Evolutionary conservation across 2,888 invertebrate genomes (phyloP).

Genomic region (Mythimna lalbum): DNA sequence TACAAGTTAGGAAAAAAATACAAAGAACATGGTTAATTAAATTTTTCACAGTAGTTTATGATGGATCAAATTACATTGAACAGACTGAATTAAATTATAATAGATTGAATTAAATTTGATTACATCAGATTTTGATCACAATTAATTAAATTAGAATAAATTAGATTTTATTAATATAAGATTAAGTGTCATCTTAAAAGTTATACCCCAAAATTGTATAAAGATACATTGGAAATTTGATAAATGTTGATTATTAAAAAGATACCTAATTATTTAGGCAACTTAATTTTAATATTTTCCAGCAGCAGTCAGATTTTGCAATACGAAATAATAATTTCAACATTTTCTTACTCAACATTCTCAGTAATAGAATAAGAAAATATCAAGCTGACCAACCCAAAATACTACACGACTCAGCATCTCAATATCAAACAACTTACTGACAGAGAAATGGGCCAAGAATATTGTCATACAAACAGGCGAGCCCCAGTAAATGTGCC

Average conservation of each 20-base stretch:
- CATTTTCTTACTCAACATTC: conserved; percentile 10
- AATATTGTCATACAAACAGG: conserved; percentile 48
- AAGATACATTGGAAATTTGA: not conserved
- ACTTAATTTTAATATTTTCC: not conserved
- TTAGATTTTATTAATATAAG: too few species aligned
- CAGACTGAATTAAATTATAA: too few species aligned
- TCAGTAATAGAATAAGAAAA: conserved; percentile 14
- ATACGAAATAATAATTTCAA: not conserved
- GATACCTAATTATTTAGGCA: not conserved
- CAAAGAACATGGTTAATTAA: too few species aligned
- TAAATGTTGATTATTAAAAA: not conserved
- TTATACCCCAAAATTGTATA: not conserved
- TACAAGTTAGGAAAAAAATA: too few species aligned
- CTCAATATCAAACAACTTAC: conserved; percentile 39
- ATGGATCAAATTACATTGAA: too few species aligned
- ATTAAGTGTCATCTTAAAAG: not conserved
- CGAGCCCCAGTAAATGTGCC: conserved; percentile 40
- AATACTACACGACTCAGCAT: conserved; percentile 30
- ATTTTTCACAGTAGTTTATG: too few species aligned
- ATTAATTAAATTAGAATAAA: too few species aligned
- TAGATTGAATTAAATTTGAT: too few species aligned
- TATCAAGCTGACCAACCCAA: conserved; percentile 7
- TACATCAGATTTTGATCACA: too few species aligned
- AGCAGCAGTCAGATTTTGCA: not conserved
- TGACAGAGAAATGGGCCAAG: conserved; percentile 40